A percentile compares a stretch with the other conserved stretches of the same genome.
These are phyloP conservation scores for Philopotamus ludificatus DNA, from an alignment of 1,140 invertebrate species.

Conservation along the genomic window DNA sequence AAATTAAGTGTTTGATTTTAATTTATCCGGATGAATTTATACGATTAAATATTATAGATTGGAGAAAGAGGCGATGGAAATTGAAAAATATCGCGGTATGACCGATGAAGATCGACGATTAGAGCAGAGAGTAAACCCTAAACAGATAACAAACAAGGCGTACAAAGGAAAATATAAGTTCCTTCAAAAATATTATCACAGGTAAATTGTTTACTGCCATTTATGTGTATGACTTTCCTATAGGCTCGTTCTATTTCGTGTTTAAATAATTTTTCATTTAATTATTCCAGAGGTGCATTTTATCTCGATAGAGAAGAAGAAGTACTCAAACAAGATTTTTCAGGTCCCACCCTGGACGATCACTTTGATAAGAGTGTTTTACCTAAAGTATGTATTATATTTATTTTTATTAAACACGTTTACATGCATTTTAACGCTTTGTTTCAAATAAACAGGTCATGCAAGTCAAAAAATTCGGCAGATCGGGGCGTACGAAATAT, in stretches of 20 bases:
- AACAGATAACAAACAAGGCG: constrained; percentile 90
- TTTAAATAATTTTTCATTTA: constrained; percentile 15
- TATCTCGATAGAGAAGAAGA: constrained; percentile 95
- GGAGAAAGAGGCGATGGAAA: constrained; percentile 85
- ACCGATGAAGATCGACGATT: constrained; percentile 94
- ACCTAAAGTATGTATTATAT: constrained; percentile 70
- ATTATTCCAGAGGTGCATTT: constrained; percentile 81
- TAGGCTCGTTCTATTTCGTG: neutral
- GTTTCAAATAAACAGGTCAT: constrained; percentile 88
- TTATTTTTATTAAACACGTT: neutral
- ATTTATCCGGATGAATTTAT: neutral
- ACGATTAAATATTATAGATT: constrained; percentile 51
- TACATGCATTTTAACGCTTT: neutral
- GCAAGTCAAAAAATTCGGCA: constrained; percentile 99
- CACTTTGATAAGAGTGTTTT: constrained; percentile 98
- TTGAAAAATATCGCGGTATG: constrained; percentile 89
- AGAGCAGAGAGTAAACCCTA: constrained; percentile 91
- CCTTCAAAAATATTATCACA: constrained; percentile 98
- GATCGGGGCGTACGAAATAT: constrained; percentile 97
- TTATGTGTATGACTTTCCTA: too few relatives aligned
- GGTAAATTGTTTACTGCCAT: constrained; percentile 44
- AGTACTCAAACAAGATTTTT: constrained; percentile 93
- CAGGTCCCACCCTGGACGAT: constrained; percentile 96
- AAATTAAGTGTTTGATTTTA: neutral
- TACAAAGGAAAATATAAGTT: constrained; percentile 99